phyloP scores from a whole-genome alignment of 2,888 invertebrate genomes.

The Ommatoiulus sabulosus region DNA sequence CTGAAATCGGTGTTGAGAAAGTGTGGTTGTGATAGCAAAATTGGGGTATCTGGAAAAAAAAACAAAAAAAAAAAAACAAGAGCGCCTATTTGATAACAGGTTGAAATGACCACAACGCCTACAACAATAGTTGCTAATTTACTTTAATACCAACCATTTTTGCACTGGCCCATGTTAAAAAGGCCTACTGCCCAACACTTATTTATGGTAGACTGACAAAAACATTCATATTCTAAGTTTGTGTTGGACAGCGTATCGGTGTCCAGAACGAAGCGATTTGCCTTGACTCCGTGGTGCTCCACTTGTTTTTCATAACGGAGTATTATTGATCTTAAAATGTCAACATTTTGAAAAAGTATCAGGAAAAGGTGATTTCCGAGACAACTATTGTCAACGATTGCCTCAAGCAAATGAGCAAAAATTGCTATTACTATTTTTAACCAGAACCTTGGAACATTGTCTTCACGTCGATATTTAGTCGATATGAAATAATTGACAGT shows the following conservation, averaged over 20 bases:
- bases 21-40: constrained; percentile 46
- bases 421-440: no score
- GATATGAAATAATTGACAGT: no score
- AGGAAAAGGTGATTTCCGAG: no score
- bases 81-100: background rate
- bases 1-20: constrained; percentile 18
- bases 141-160: background rate
- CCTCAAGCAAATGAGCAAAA: no score
- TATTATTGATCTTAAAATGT: background rate
- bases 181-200: background rate
- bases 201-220: background rate
- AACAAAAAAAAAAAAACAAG: background rate
- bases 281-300: background rate
- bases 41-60: background rate
- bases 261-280: constrained; percentile 6
- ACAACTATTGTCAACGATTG: no score
- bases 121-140: background rate
- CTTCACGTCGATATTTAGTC: no score
- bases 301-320: constrained; percentile 19
- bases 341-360: no score
- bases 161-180: constrained; percentile 37
- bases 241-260: background rate
- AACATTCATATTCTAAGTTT: background rate
- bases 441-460: no score
- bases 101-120: background rate